These are phyloP conservation scores for Hypercompe scribonia DNA, from an alignment of 2,888 invertebrate genomes.

Conservation along the genomic window DNA sequence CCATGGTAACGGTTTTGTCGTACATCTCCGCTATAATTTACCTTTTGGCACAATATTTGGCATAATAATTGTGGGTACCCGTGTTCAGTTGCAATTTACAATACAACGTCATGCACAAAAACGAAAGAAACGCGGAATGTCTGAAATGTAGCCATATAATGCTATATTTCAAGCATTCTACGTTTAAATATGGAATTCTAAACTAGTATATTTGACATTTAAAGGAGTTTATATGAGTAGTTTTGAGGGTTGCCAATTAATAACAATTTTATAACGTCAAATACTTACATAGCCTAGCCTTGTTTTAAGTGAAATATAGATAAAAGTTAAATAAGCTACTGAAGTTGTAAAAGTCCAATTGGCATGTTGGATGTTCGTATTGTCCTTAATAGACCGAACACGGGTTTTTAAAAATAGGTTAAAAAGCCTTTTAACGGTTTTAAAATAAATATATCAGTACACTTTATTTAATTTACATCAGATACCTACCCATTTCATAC, in stretches of 20 bases:
- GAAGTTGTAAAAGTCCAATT: not conserved
- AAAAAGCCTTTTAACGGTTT: not conserved
- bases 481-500: not conserved
- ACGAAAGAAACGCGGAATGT: not conserved
- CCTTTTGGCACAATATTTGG: slow-evolving; percentile 81
- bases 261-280: not conserved
- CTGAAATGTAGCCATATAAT: too few relatives aligned
- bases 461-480: not conserved
- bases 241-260: not conserved
- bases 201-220: not conserved
- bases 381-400: not conserved
- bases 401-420: not conserved
- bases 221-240: not conserved
- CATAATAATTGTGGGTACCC: slow-evolving; percentile 55
- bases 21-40: slow-evolving; percentile 56
- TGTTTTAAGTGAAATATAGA: not conserved
- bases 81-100: slow-evolving; percentile 28
- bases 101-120: not conserved
- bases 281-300: not conserved
- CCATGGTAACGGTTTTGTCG: slow-evolving; percentile 65
- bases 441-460: not conserved
- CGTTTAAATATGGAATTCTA: not conserved
- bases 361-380: not conserved
- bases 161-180: not conserved
- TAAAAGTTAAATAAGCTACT: too few relatives aligned